Percentiles rank a stretch among this genome's conserved stretches.
Evolutionary conservation across 2,888 invertebrate species (phyloP).

Genomic region (Drosophila siamana): DNA sequence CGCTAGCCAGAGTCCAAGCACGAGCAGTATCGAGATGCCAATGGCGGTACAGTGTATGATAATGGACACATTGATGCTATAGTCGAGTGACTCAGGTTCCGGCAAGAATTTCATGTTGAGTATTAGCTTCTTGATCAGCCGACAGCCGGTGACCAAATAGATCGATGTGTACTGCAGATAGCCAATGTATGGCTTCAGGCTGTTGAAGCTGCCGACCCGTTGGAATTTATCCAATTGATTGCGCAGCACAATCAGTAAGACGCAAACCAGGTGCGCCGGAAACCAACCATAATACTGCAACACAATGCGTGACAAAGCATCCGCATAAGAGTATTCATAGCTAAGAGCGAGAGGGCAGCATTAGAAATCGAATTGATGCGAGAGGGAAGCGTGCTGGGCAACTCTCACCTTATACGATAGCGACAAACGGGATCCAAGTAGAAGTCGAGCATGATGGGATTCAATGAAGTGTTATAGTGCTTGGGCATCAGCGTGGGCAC

Average conservation of each 20-base stretch:
- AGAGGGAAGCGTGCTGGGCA: background rate
- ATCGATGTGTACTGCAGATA: conserved; percentile 87
- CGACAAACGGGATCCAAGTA: conserved; percentile 90
- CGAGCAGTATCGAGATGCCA: conserved; percentile 65
- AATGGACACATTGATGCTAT: conserved; percentile 67
- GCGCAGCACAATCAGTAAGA: conserved; percentile 88
- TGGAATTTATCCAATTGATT: conserved; percentile 86
- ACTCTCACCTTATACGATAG: conserved; percentile 89
- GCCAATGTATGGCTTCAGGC: conserved; percentile 87
- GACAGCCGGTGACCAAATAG: conserved; percentile 83
- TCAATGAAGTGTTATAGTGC: conserved; percentile 82
- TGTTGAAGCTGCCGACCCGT: conserved; percentile 81
- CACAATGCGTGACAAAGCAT: conserved; percentile 88
- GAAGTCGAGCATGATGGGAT: conserved; percentile 87
- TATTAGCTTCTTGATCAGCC: conserved; percentile 73
- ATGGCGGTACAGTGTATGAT: conserved; percentile 79
- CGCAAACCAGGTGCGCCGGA: conserved; percentile 89
- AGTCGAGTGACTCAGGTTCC: conserved; percentile 60
- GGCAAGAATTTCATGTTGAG: conserved; percentile 59
- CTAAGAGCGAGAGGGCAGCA: conserved; percentile 49
- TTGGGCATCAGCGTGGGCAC: conserved; percentile 87
- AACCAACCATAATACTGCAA: conserved; percentile 89
- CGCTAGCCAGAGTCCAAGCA: conserved; percentile 64
- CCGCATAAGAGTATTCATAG: conserved; percentile 87
- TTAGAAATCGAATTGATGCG: background rate